These are phyloP conservation scores for Dendrophyllia cribrosa DNA, from an alignment of 64 coral and sea anemone species.

Conservation along the genomic window DNA sequence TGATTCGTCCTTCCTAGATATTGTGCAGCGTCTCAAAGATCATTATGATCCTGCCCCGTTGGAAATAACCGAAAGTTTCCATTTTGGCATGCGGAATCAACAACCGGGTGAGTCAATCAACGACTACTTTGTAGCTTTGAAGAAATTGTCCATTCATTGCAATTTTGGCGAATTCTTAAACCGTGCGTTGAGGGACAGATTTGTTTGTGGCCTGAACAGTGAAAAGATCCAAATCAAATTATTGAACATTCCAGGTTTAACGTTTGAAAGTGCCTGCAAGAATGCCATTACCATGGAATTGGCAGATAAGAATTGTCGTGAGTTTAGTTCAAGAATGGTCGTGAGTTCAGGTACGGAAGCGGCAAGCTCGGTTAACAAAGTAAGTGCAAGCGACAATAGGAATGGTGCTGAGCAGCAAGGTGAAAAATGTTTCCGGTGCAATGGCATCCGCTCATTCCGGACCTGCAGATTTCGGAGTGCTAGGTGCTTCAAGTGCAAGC, in stretches of 20 bases:
- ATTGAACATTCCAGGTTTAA: neutral
- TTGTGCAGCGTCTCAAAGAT: neutral
- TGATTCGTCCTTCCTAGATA: neutral
- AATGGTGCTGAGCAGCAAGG: too few species aligned
- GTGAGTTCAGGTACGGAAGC: neutral
- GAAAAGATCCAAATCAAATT: conserved; percentile 25
- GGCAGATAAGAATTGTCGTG: too few species aligned
- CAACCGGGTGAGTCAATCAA: conserved; percentile 6
- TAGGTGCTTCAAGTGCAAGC: neutral
- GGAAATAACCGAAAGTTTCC: conserved; percentile 50
- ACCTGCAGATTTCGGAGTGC: neutral
- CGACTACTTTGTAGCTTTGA: conserved; percentile 43
- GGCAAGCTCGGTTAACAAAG: neutral
- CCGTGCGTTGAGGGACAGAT: conserved; percentile 30
- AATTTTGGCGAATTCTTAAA: conserved; percentile 23
- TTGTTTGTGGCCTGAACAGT: conserved; percentile 37
- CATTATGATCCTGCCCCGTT: conserved; percentile 28
- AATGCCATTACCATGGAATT: conserved; percentile 21
- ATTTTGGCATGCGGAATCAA: conserved; percentile 53
- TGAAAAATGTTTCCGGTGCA: too few species aligned
- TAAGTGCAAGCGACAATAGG: neutral
- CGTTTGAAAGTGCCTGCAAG: conserved; percentile 30
- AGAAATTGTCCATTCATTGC: conserved; percentile 46
- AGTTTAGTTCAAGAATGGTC: too few species aligned
- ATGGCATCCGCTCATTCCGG: neutral